Evolutionary conservation across 2,797 vertebrate species (phyloP), one percentile per base, ranked within the genome.

Genomic region (Pangasius djambal): DNA sequence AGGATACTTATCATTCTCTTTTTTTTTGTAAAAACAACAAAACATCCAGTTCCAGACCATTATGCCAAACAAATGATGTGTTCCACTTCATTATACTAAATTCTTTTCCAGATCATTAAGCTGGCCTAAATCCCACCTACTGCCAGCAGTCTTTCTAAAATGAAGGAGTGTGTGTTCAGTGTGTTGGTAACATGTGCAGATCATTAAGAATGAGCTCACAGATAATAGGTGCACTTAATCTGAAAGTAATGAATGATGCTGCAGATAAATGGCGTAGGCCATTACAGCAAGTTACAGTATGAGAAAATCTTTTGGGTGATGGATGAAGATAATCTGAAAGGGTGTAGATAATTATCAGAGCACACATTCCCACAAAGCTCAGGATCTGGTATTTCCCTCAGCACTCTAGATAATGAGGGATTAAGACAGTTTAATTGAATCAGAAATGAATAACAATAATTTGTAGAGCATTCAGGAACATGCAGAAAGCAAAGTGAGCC

Each of bases 111-210:
- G 40, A 84, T 67, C 61, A 84, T 84, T 37, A 70, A 70, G 16
- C n/a, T 69, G 83, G 70, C 65, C 83, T 85, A 55, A 85, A 55
- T 85, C n/a, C 48, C 6, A 85, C 18, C 67, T 70, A 34, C 44
- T 55, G 22, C 3, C 1, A 31, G 28, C 40, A 70, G 10, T 9
- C 40, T 44, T 83, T 31, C 82, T 65, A 18, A 65, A 63, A 63
- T 48, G 22, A 48, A 83, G 10, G 22, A 16, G 44, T 85, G 83
- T 55, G 44, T 37, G 44, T 52, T 69, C 63, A 9, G 25, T 15
- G n/a, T 34, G 65, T 85, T 25, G 6, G n/a, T 25, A 85, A 55
- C 83, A 70, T 85, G 28, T 34, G 16, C 65, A 34, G 44, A 22
- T 85, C 65, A 70, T 70, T 70, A 55, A 52, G 10, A 70, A 37